Base-by-base conservation (phyloP, 2,888 invertebrate species). In the Aleiodes alternator region DNA sequence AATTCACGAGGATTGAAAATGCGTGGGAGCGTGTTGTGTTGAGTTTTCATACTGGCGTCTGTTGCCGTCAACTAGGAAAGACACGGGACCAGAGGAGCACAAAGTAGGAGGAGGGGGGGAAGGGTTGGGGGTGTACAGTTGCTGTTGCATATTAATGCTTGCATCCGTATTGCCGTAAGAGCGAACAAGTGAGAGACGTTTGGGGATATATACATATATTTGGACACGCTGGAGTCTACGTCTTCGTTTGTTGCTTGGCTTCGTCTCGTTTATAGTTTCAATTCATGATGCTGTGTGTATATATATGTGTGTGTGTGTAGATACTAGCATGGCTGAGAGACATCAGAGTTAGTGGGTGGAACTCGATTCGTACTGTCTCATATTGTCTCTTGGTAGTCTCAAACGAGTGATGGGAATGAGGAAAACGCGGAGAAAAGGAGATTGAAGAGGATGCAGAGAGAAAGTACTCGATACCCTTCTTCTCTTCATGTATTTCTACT, bases 91-190 rank as follows among this genome's bases (percentile, higher is more conserved):
- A 14, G 16, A 43, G 43, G 38, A 38, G 64, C 34, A 64, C 64
- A 64, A 43, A 23, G 64, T 4, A 23, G 23, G 23, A 23, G 23
- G 23, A 23, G 23, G 23, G 2, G 23, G 23, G 2, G 23, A 2
- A 2, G 23, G 23, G 23, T 1, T 23, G 23, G 23, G 56, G 59
- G 31, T 59, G 43, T 16, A 9, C 43, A 3, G 64, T 64, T 64
- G 43, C 64, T 64, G 64, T 64, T 64, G 64, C 64, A 64, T 64
- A 64, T 64, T 64, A 64, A 64, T 64, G 64, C 64, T 23, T 64
- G 64, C 64, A 64, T 64, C 64, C 64, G 64, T 64, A 64, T 43
- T 48, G 48, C 48, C 64, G 48, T 64, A 64, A 64, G 64, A 64
- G 43, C 64, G 11, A 9, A 38, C 38, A 38, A 64, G 29, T 43